Base-by-base conservation (phyloP, 2,797 vertebrate genomes). In the Psittacula echo region DNA sequence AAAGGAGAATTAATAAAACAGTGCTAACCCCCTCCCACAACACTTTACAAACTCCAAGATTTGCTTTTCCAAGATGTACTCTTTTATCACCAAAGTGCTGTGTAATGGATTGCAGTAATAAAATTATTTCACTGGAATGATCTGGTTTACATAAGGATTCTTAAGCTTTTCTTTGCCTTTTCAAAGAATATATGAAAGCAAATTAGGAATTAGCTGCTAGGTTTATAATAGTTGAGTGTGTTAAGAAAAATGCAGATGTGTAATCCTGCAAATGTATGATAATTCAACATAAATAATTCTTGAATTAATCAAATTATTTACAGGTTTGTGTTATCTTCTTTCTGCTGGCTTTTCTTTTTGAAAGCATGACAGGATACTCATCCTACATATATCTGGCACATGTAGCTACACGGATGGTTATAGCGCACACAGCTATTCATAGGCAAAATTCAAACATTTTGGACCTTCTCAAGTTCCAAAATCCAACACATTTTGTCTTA, bases 291-390 rank as follows among this genome's bases (percentile, higher is more conserved):
- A 96, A 96, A 95, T 96, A 94, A 96, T 93, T 89, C 73, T 87
- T 73, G 93, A 96, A 97, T 94, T 95, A 96, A 97, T 96, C 93
- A 93, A 97, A 96, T 88, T 91, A 97, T 97, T 95, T 96, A 93
- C 56, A 94, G 76, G 71, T 97, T 94, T 94, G 70, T 83, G 62
- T 81, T 96, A 41, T 74, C 73, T 90, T 96, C 89, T 96, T 96
- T 96, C 75, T 91, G 75, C 66, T 96, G 78, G 72, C 65, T 97
- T 97, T 89, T 92, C 90, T 95, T 94, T 80, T 45, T 32, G 27
- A 88, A 96, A 92, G 64, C 65, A 89, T 93, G 93, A 97, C 79
- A 97, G 53, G 87, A 93, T 26, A 56, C 87, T 80, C 81, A 94
- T 93, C 90, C 85, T 85, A 94, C 92, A 73, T 83, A 58, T 95